A percentile compares a stretch with the other conserved stretches of the same genome.
Evolutionary conservation across 2,888 invertebrate genomes (phyloP).

Genomic region (Conops quadrifasciatus): DNA sequence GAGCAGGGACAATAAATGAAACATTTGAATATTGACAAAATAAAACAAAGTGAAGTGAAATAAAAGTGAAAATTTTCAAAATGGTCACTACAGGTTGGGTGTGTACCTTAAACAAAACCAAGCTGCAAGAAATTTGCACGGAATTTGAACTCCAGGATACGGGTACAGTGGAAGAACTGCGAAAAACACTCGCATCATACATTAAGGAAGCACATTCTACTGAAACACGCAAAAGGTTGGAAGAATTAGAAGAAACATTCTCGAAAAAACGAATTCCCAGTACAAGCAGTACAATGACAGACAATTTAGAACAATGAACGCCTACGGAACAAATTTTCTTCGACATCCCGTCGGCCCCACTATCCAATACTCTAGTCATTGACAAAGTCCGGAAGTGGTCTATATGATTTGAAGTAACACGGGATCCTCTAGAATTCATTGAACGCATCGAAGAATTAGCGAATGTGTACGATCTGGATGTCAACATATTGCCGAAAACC

Average conservation of each 20-base stretch:
- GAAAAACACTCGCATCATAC: not conserved
- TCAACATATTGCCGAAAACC: not conserved
- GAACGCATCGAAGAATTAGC: slow-evolving; percentile 19
- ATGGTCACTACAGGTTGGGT: not conserved
- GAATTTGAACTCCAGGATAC: not conserved
- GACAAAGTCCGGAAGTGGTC: slow-evolving; percentile 4
- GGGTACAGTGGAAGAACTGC: not conserved
- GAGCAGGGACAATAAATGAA: too few relatives aligned
- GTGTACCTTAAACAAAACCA: not conserved
- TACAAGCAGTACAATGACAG: too few relatives aligned
- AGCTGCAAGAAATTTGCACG: not conserved
- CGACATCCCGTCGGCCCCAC: too few relatives aligned
- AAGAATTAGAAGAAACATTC: too few relatives aligned
- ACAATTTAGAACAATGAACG: too few relatives aligned
- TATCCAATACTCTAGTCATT: not conserved
- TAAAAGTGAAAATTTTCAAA: not conserved
- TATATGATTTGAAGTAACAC: not conserved
- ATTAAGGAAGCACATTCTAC: too few relatives aligned
- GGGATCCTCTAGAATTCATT: slow-evolving; percentile 6
- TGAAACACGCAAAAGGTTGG: too few relatives aligned
- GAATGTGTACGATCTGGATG: not conserved
- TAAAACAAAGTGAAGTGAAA: not conserved
- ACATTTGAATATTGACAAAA: not conserved
- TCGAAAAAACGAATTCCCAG: too few relatives aligned
- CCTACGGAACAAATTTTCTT: too few relatives aligned